Evolutionary conservation across 2,888 invertebrate genomes (phyloP).

Genomic region (Lycocerus yunnanus): DNA sequence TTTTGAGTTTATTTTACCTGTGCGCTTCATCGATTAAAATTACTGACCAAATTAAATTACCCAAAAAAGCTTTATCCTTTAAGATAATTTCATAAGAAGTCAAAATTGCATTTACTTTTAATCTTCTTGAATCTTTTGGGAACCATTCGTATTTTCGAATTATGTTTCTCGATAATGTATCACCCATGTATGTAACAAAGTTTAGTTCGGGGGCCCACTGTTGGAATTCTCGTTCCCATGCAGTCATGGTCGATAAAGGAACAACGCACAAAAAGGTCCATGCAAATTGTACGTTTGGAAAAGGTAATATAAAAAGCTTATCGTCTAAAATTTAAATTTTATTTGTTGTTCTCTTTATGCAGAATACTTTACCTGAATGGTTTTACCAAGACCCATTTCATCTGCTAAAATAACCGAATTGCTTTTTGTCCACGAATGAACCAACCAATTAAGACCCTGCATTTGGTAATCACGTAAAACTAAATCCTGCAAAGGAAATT

Average conservation of each 20-base stretch:
- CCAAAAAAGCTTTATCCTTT: slow-evolving; percentile 91
- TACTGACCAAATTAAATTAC: slow-evolving; percentile 91
- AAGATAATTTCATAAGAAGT: slow-evolving; percentile 97
- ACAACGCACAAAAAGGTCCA: slow-evolving; percentile 98
- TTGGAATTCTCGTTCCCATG: slow-evolving; percentile 96
- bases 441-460: slow-evolving; percentile 98
- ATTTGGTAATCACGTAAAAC: slow-evolving; percentile 95
- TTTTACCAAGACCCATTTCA: slow-evolving; percentile 99
- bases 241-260: slow-evolving; percentile 96
- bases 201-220: slow-evolving; percentile 98
- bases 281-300: slow-evolving; percentile 89
- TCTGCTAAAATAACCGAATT: slow-evolving; percentile 97
- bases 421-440: slow-evolving; percentile 97
- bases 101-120: slow-evolving; percentile 95
- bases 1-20: slow-evolving; percentile 54
- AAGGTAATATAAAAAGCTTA: slow-evolving; percentile 92
- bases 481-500: slow-evolving; percentile 58
- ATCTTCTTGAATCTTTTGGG: slow-evolving; percentile 85
- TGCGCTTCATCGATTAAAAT: slow-evolving; percentile 98
- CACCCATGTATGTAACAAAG: slow-evolving; percentile 96
- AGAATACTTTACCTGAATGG: slow-evolving; percentile 69
- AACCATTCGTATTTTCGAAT: slow-evolving; percentile 97
- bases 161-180: slow-evolving; percentile 91
- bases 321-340: slow-evolving; percentile 75
- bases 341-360: slow-evolving; percentile 36